These are phyloP conservation scores for Onthophagus sagittarius DNA, from an alignment of 2,888 invertebrate genomes.

Conservation along the genomic window DNA sequence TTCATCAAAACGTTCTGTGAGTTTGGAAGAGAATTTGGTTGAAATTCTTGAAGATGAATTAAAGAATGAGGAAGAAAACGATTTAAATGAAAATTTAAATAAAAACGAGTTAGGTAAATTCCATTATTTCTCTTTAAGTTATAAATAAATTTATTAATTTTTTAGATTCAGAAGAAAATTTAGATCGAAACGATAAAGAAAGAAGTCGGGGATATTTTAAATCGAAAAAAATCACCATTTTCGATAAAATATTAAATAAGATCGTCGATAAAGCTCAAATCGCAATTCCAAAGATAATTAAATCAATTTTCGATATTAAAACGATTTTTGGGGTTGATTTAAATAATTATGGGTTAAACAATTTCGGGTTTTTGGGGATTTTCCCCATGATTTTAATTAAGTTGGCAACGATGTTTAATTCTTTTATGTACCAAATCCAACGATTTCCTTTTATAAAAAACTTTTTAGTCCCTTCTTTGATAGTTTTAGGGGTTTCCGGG, in stretches of 20 bases:
- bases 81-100: background rate
- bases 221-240: conserved; percentile 31
- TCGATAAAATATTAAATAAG: conserved; percentile 42
- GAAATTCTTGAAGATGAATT: background rate
- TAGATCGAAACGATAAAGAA: conserved; percentile 7
- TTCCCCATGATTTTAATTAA: conserved; percentile 42
- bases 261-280: conserved; percentile 32
- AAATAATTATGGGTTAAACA: conserved; percentile 9
- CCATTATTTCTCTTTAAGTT: background rate
- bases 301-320: conserved; percentile 35
- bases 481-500: conserved; percentile 38
- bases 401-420: conserved; percentile 37
- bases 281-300: conserved; percentile 36
- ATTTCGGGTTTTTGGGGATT: conserved; percentile 38
- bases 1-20: background rate
- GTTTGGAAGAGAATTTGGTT: background rate
- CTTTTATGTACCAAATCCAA: conserved; percentile 38
- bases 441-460: conserved; percentile 42
- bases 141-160: conserved; percentile 12
- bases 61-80: background rate
- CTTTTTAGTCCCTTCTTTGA: conserved; percentile 41
- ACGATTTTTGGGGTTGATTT: conserved; percentile 17
- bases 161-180: conserved; percentile 1
- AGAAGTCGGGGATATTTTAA: conserved; percentile 13
- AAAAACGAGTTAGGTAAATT: conserved; percentile 14